Evolutionary conservation across 2,888 invertebrate species (phyloP), one percentile per base, ranked within the genome.

Genomic region (Piscicola geometra): DNA sequence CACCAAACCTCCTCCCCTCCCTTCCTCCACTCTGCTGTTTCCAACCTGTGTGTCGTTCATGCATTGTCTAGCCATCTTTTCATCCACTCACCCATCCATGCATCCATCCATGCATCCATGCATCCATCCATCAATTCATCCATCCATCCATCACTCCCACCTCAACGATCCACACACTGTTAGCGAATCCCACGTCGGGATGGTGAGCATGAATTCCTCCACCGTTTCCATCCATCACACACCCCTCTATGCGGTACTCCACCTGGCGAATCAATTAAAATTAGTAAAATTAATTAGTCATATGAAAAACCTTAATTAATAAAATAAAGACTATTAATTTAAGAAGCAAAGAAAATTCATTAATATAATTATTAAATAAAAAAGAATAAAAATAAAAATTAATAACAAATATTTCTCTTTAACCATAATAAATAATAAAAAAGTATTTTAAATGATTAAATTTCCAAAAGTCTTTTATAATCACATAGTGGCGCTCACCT

Each of bases 81-180:
- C 64, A 64, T 64, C 64, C n/a, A 64, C 21, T 9, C 5, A 64
- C 64, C 64, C 30, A n/a, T 64, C 41, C 41, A 41, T 41, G n/a
- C 41, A 41, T 9, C 41, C 41, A 41, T 41, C 41, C 41, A 9
- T 15, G 9, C 15, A 9, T 41, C 41, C 41, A 41, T 41, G 9
- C 41, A 41, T 41, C 41, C n/a, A n/a, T n/a, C n/a, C n/a, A 41
- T 9, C 41, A 9, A 41, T 41, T 41, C 41, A 5, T 18, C 41
- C 41, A 41, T 41, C 41, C 41, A n/a, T n/a, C n/a, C n/a, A n/a
- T n/a, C n/a, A n/a, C 32, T 1, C 21, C 91, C 71, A 97, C 86
- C 47, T 92, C 88, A 89, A 98, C 99, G 84, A 97, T 94, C 88
- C 95, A 99, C 0, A 99, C 88, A 86, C 98, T 99, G 83, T 98